Conservation (phyloP, 1,140 invertebrate species). For the Ruditapes philippinarum region DNA sequence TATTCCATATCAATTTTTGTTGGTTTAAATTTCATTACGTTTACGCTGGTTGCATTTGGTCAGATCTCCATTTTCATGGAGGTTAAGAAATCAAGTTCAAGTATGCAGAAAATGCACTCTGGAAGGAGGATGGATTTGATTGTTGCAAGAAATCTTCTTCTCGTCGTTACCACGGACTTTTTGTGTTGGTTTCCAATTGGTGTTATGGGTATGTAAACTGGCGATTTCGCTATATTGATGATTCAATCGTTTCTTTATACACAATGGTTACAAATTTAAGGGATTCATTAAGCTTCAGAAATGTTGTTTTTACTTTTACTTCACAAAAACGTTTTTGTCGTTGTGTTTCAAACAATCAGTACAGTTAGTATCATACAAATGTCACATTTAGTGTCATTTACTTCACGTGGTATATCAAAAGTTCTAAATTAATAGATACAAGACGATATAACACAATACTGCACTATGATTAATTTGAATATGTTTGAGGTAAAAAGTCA, state of each 20-base stretch:
- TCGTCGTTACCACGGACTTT: conserved; percentile 65
- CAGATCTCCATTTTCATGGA: conserved; percentile 5
- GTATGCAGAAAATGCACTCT: not conserved
- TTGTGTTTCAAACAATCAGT: too few relatives aligned
- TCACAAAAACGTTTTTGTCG: too few relatives aligned
- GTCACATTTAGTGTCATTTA: too few relatives aligned
- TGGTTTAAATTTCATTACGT: conserved; percentile 63
- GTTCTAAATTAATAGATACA: too few relatives aligned
- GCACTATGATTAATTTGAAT: too few relatives aligned
- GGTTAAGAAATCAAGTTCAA: not conserved
- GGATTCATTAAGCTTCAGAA: not conserved
- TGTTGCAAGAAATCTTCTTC: conserved; percentile 63
- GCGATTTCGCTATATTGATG: too few relatives aligned
- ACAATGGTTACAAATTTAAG: not conserved
- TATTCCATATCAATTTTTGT: conserved; percentile 49
- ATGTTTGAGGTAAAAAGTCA: too few relatives aligned
- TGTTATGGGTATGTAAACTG: conserved; percentile 68
- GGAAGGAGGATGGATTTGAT: conserved; percentile 35
- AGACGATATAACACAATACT: too few relatives aligned
- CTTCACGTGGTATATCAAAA: too few relatives aligned
- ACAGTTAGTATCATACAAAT: too few relatives aligned
- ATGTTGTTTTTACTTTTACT: not conserved
- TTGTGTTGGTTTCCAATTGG: conserved; percentile 76
- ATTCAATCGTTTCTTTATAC: too few relatives aligned
- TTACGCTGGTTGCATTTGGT: conserved; percentile 53